Base-by-base conservation (phyloP, 2,113 vertebrate genomes). In the Diadophis punctatus region DNA sequence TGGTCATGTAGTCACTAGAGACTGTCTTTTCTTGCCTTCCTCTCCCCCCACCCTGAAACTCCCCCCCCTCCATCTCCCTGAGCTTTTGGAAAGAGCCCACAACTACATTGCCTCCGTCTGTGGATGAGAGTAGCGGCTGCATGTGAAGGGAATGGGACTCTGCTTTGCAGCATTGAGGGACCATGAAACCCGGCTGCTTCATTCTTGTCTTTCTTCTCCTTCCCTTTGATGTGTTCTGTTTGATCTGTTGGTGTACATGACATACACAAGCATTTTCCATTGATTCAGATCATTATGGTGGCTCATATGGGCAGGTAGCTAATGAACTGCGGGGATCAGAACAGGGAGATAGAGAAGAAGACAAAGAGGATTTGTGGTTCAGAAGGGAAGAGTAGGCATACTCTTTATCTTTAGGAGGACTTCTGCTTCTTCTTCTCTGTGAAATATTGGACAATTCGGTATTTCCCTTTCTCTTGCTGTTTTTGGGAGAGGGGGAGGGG, bases 1-100 rank as follows among this genome's bases (percentile, higher is more conserved):
- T 98, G 98, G 98, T 98, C 98, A 97, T 97, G 97, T 97, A 96
- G 96, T 98, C 98, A 96, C 97, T 48, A 94, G 97, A 97, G 97
- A 97, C 94, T 92, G 90, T 94, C 96, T 93, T 90, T 90, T 93
- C 88, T 92, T 25, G n/a, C 90, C 34, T 80, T 16, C 56, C 25
- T 10, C 6, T 46, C 88, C 87, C 91, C 74, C 6, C 39, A 53
- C 27, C 27, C 39, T 2, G 8, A 92, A 93, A 58, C 53, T 51
- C 53, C 53, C 91, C 87, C 60, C 49, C 87, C 68, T 80, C 34
- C 68, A 39, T 80, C 68, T 80, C 74, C 34, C 74, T 80, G 74
- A 43, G 74, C 74, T 43, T 80, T 80, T 43, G 74, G 34, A 34
- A 80, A 80, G 74, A 80, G 74, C 18, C 74, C 34, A 80, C 74